A percentile compares a stretch with the other conserved stretches of the same genome.
Conservation (phyloP, 2,113 vertebrate species). For the Syrmaticus mikado region DNA sequence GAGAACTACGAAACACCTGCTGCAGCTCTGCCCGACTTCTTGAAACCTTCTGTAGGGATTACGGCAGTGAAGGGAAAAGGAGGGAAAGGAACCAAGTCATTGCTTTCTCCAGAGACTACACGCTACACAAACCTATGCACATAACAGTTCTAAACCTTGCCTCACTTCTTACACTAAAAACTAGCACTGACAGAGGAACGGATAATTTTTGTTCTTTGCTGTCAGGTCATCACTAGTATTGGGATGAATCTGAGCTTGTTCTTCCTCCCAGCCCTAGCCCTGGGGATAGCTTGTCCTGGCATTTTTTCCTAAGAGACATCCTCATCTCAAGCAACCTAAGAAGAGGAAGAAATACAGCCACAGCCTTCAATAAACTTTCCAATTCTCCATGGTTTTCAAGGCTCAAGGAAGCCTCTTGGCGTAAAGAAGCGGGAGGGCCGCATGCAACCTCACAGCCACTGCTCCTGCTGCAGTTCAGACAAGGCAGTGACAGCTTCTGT, state of each 20-base stretch:
- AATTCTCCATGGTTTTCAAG: neutral
- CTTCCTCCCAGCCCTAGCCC: neutral
- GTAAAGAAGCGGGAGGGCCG: neutral
- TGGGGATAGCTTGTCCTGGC: neutral
- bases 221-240: neutral
- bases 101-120: neutral
- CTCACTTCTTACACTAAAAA: neutral
- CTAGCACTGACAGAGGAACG: neutral
- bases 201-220: neutral
- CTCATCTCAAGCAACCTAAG: neutral
- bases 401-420: neutral
- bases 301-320: neutral
- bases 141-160: neutral
- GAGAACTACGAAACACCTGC: neutral
- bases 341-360: neutral
- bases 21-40: neutral
- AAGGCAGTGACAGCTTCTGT: neutral
- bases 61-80: neutral
- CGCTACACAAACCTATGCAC: neutral
- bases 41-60: neutral
- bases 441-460: accelerated
- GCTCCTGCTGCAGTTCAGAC: neutral
- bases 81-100: neutral
- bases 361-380: neutral
- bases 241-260: neutral